These are phyloP conservation scores for Eupeodes luniger DNA, from an alignment of 2,888 invertebrate genomes.

Conservation along the genomic window DNA sequence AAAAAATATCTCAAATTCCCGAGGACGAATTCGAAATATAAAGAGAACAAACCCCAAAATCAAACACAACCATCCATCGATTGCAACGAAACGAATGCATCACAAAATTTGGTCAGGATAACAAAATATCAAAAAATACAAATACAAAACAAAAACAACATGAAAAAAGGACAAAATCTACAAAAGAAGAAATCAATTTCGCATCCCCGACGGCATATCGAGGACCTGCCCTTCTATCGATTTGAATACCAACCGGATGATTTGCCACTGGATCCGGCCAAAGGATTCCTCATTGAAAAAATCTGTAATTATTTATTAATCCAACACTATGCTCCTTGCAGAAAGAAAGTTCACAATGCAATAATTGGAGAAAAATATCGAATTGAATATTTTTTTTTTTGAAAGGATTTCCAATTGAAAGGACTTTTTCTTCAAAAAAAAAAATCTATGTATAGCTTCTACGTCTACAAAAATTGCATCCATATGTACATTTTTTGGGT, in stretches of 20 bases:
- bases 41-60: not conserved
- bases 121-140: not conserved
- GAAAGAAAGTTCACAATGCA: constrained; percentile 35
- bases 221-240: constrained; percentile 83
- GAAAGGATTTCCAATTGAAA: constrained; percentile 25
- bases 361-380: constrained; percentile 37
- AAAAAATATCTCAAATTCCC: constrained; percentile 35
- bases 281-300: constrained; percentile 80
- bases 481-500: not conserved
- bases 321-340: constrained; percentile 33
- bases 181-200: constrained; percentile 64
- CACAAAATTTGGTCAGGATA: constrained; percentile 14
- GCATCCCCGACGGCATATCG: constrained; percentile 78
- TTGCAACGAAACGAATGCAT: not conserved
- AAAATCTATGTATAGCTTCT: not conserved
- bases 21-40: constrained; percentile 1
- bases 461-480: not conserved
- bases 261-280: constrained; percentile 83
- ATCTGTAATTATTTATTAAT: constrained; percentile 78
- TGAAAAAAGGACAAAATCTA: constrained; percentile 54
- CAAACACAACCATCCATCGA: constrained; percentile 1
- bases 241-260: constrained; percentile 82
- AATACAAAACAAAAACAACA: constrained; percentile 4
- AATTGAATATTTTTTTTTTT: constrained; percentile 4
- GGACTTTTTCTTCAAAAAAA: constrained; percentile 19